phyloP scores from a whole-genome alignment of 2,888 invertebrate species.

The Amphipyra tragopoginis region DNA sequence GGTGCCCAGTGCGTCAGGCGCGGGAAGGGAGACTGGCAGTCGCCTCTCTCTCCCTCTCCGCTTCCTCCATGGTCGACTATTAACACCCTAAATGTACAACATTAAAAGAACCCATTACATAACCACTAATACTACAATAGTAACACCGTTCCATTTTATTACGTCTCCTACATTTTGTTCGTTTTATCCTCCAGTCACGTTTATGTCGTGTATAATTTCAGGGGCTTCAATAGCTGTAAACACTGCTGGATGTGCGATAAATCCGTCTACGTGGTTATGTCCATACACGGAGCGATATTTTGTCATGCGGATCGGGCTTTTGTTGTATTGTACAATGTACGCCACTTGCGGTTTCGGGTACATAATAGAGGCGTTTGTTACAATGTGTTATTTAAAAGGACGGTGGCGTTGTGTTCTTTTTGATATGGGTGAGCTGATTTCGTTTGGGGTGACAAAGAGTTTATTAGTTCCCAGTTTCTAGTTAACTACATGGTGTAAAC shows the following conservation, averaged over 20 bases:
- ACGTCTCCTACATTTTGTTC: slow-evolving; percentile 12
- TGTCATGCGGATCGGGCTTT: slow-evolving; percentile 18
- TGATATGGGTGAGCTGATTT: neutral
- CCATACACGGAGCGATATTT: slow-evolving; percentile 23
- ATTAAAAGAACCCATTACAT: slow-evolving; percentile 8
- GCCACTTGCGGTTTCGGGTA: slow-evolving; percentile 5
- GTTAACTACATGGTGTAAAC: no score
- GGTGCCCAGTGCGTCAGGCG: no score
- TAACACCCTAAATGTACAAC: neutral
- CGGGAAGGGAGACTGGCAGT: no score
- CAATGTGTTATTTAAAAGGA: slow-evolving; percentile 2
- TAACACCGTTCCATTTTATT: slow-evolving; percentile 14
- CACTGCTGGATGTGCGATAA: slow-evolving; percentile 29
- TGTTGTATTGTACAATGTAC: slow-evolving; percentile 22
- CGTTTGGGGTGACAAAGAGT: no score
- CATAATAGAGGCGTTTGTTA: slow-evolving; percentile 2
- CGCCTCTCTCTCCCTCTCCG: no score
- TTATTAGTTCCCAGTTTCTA: no score
- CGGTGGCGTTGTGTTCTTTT: neutral
- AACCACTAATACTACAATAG: slow-evolving; percentile 14
- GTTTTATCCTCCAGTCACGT: slow-evolving; percentile 14
- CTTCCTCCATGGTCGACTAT: no score
- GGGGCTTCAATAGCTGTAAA: slow-evolving; percentile 35
- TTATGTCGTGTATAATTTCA: slow-evolving; percentile 30
- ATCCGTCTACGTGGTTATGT: slow-evolving; percentile 14